Evolutionary conservation across 2,797 vertebrate genomes (phyloP), one percentile per base, ranked within the genome.

Genomic region (Gastrophryne carolinensis): DNA sequence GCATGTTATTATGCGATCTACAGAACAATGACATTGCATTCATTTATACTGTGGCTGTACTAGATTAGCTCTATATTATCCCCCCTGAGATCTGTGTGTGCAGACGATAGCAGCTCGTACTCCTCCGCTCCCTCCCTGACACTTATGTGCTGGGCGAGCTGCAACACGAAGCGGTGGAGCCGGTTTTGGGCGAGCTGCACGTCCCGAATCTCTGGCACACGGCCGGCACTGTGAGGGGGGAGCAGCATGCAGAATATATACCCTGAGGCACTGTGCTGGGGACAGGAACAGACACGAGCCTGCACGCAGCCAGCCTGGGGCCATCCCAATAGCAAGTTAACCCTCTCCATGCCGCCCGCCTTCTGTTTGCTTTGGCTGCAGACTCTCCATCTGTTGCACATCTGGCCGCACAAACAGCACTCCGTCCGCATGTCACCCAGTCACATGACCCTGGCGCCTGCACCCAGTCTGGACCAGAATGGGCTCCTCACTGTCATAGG

Each of bases 181-280:
- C 35, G 58, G 58, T 64, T 64, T 54, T 8, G 66, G 61, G 39
- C 7, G 26, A 30, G 34, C 75, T 23, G n/a, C 49, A 66, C 32
- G 66, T 58, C 58, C 60, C 37, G 30, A 62, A 69, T 69, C 44
- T 39, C 32, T 78, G 75, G 52, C 75, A 78, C 75, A 78, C 60
- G 67, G 60, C 75, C 35, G 60, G 66, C 34, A 47, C 26, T 1
- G 53, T 47, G 74, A 58, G 66, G 66, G 49, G 44, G 66, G 26
- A 19, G 26, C 2, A 56, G 47, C 32, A 34, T 17, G 62, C n/a
- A 54, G 39, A 78, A 78, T 65, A 57, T 32, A 78, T 78, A 37
- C 27, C 75, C 75, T 29, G 1, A 77, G 75, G 75, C 54, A 44
- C 26, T 2, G 17, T 4, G 4, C 53, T 44, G 3, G n/a, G 26